Evolutionary conservation across 1,140 invertebrate genomes (phyloP).

Genomic region (Lordiphosa clarofinis): DNA sequence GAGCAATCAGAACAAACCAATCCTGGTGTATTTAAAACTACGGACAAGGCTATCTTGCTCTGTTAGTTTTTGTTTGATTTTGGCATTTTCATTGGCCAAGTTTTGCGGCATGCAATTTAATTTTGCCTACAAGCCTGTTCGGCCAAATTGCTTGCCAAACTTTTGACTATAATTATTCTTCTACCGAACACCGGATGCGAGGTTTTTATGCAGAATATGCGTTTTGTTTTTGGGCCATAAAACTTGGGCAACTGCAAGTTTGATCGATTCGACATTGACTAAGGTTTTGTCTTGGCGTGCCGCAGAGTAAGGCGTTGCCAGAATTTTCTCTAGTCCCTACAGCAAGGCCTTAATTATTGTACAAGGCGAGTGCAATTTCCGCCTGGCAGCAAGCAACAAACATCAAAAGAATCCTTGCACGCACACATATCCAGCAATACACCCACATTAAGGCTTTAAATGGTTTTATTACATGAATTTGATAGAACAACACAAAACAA

Average conservation of each 20-base stretch:
- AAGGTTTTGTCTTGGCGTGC: slow-evolving; percentile 36
- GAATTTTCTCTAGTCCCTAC: background rate
- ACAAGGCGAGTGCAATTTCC: slow-evolving; percentile 16
- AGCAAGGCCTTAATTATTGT: slow-evolving; percentile 48
- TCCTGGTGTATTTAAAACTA: too few species aligned
- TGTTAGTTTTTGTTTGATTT: too few species aligned
- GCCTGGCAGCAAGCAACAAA: too few species aligned
- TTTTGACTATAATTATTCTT: background rate
- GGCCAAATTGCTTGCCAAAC: too few species aligned
- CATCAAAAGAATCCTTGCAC: background rate
- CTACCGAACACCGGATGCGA: background rate
- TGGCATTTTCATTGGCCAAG: too few species aligned
- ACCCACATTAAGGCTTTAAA: too few species aligned
- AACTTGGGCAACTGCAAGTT: slow-evolving; percentile 52
- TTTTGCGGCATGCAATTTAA: too few species aligned
- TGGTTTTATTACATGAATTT: too few species aligned
- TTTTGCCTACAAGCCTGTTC: too few species aligned
- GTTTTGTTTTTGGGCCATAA: slow-evolving; percentile 21
- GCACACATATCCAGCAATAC: slow-evolving; percentile 1
- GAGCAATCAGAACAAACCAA: too few species aligned
- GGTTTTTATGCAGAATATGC: slow-evolving; percentile 17
- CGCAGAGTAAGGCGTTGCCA: slow-evolving; percentile 31
- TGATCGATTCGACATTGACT: slow-evolving; percentile 65
- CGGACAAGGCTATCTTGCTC: too few species aligned
- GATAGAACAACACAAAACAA: too few species aligned